A percentile compares a stretch with the other conserved stretches of the same genome.
These are phyloP conservation scores for Drosophila helvetica DNA, from an alignment of 2,888 invertebrate species.

Conservation along the genomic window DNA sequence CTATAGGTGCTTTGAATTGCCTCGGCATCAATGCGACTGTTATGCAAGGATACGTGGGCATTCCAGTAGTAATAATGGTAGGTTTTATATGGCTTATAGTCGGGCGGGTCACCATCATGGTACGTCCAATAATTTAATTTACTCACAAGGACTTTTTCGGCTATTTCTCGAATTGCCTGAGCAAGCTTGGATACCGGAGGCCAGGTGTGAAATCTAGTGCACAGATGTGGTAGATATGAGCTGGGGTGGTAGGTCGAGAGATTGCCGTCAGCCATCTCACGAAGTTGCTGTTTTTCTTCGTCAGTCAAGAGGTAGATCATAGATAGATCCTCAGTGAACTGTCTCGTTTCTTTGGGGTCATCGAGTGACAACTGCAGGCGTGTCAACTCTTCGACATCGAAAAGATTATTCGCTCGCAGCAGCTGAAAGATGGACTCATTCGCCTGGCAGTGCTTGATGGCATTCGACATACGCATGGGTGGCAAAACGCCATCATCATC, in stretches of 20 bases:
- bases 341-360: not conserved
- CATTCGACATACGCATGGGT: not conserved
- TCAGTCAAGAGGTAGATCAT: not conserved
- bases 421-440: not conserved
- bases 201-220: fast-evolving
- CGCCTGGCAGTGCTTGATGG: not conserved
- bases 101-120: not conserved
- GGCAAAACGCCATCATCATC: not conserved
- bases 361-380: not conserved
- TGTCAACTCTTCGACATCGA: not conserved
- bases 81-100: not conserved
- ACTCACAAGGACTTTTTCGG: not conserved
- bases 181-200: fast-evolving
- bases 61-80: not conserved
- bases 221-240: not conserved
- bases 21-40: not conserved
- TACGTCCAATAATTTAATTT: not conserved
- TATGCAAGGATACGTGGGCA: not conserved
- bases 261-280: not conserved
- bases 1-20: not conserved
- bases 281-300: not conserved
- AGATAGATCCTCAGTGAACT: not conserved
- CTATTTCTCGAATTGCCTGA: not conserved
- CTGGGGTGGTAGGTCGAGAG: not conserved
- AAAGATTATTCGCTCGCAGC: not conserved